phyloP scores from a whole-genome alignment of 2,113 vertebrate genomes.

The Syrmaticus mikado region DNA sequence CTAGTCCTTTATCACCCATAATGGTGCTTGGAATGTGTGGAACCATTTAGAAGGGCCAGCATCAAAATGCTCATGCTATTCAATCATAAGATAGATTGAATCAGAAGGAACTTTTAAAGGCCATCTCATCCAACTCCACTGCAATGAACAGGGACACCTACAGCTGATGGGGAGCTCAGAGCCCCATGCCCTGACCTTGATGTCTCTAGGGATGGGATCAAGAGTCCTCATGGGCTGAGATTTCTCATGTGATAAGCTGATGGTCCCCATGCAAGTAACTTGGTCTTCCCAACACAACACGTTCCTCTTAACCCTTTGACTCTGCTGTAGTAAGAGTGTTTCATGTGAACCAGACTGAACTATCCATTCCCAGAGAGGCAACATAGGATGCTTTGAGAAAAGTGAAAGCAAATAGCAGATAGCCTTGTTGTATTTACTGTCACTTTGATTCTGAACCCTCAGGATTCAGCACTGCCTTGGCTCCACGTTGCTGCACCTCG shows the following conservation, averaged over 20 bases:
- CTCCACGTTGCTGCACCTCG: neutral
- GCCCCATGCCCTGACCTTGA: too few relatives aligned
- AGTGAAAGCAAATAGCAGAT: neutral
- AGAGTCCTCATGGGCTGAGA: neutral
- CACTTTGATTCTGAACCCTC: neutral
- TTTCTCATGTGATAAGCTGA: rapidly evolving
- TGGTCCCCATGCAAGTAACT: rapidly evolving
- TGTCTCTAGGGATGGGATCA: too few relatives aligned
- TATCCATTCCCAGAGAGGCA: too few relatives aligned
- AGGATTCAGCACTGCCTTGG: neutral
- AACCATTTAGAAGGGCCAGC: neutral
- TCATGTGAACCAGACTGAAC: neutral
- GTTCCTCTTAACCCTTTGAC: rapidly evolving
- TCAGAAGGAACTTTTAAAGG: neutral
- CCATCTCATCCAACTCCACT: neutral
- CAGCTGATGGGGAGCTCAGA: too few relatives aligned
- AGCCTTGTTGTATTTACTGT: neutral
- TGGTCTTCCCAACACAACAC: neutral
- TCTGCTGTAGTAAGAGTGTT: neutral
- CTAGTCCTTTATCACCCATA: neutral
- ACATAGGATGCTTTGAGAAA: neutral
- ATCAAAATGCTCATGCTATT: neutral
- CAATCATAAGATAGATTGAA: neutral
- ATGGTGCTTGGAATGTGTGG: rapidly evolving
- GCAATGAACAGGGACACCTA: too few relatives aligned